Percentiles rank a stretch among this genome's conserved stretches.
Evolutionary conservation across 2,797 vertebrate genomes (phyloP).

Genomic region (Moxostoma hubbsi): DNA sequence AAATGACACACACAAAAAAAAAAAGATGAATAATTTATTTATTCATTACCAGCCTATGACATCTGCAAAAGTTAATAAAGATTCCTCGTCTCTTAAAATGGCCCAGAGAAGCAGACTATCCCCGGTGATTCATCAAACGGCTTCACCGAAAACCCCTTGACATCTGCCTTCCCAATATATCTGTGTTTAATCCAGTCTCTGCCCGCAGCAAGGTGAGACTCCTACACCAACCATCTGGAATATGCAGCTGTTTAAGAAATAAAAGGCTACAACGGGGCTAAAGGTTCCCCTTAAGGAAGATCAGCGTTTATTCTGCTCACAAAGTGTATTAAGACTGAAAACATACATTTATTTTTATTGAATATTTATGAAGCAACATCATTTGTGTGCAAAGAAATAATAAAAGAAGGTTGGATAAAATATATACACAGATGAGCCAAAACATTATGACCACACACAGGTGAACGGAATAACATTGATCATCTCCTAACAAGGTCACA

Average conservation of each 20-base stretch:
- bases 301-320: no score
- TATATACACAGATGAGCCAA: no score
- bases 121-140: conserved; percentile 68
- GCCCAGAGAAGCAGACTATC: conserved; percentile 64
- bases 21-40: conserved; percentile 77
- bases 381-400: no score
- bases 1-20: conserved; percentile 66
- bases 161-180: conserved; percentile 50
- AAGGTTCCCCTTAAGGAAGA: no score
- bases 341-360: no score
- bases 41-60: conserved; percentile 74
- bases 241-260: background rate
- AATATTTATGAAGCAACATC: no score
- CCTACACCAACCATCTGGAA: background rate
- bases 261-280: no score
- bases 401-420: no score
- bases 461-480: no score
- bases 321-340: no score
- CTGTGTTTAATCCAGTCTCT: background rate
- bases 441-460: no score
- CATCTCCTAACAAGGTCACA: no score
- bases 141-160: conserved; percentile 42
- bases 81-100: conserved; percentile 72
- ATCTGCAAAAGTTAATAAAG: conserved; percentile 72
- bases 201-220: background rate